Evolutionary conservation across 2,888 invertebrate species (phyloP).

Genomic region (Cyclophora punctaria): DNA sequence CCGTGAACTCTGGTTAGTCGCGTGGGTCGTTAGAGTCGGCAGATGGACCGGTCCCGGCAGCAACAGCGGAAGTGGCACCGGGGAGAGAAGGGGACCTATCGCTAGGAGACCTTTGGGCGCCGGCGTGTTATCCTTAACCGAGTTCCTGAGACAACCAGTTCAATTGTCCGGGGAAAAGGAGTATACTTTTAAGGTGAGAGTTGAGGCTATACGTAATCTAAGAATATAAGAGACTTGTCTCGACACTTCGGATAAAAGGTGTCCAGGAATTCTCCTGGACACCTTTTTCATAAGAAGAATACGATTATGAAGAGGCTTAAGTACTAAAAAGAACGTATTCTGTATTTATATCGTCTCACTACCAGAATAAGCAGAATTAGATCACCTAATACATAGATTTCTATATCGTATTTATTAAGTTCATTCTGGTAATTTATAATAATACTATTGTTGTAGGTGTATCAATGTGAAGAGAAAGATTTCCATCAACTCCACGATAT

Average conservation of each 20-base stretch:
- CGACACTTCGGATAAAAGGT: too few relatives aligned
- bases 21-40: conserved; percentile 92
- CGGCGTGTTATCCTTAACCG: conserved; percentile 84
- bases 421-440: too few relatives aligned
- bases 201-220: too few relatives aligned
- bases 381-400: too few relatives aligned
- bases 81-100: conserved; percentile 61
- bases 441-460: conserved; percentile 69
- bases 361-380: too few relatives aligned
- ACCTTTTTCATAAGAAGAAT: too few relatives aligned
- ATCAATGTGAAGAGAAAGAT: conserved; percentile 91
- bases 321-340: too few relatives aligned
- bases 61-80: conserved; percentile 62
- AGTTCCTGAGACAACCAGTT: conserved; percentile 76
- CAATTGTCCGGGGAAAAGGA: conserved; percentile 83
- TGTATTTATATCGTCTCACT: too few relatives aligned
- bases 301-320: too few relatives aligned
- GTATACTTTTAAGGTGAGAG: conserved; percentile 81
- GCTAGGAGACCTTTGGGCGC: conserved; percentile 91
- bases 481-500: conserved; percentile 93
- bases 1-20: conserved; percentile 90
- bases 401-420: too few relatives aligned
- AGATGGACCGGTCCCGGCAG: conserved; percentile 79
- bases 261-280: too few relatives aligned
- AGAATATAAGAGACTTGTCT: too few relatives aligned